These are phyloP conservation scores for Rhineura floridana DNA, from an alignment of 2,113 vertebrate species.

Conservation along the genomic window DNA sequence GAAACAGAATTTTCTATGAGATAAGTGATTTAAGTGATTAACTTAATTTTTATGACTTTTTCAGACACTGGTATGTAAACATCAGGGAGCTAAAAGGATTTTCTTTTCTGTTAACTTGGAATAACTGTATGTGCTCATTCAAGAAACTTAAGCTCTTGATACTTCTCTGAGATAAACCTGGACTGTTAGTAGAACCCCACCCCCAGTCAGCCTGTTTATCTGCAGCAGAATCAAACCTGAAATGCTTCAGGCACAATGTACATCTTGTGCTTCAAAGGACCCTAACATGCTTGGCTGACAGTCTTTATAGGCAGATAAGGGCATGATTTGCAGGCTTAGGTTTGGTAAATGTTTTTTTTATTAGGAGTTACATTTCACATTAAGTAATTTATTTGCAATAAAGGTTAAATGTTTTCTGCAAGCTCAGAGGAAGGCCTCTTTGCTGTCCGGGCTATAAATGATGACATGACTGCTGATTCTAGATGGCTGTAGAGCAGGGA, in stretches of 20 bases:
- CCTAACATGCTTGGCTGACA: slow-evolving; percentile 55
- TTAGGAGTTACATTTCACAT: slow-evolving; percentile 51
- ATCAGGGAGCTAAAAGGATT: slow-evolving; percentile 37
- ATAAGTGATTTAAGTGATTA: slow-evolving; percentile 8
- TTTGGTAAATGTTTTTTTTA: slow-evolving; percentile 64
- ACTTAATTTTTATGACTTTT: slow-evolving; percentile 23
- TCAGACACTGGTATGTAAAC: slow-evolving; percentile 6
- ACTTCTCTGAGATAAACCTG: slow-evolving; percentile 43
- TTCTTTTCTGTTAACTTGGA: slow-evolving; percentile 30
- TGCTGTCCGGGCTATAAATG: slow-evolving; percentile 12
- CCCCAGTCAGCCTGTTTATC: slow-evolving; percentile 53
- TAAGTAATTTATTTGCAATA: slow-evolving; percentile 52
- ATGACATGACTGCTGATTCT: background rate
- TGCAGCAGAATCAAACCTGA: slow-evolving; percentile 48
- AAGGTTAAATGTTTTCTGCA: slow-evolving; percentile 53
- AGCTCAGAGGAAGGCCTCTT: slow-evolving; percentile 33
- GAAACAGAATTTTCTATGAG: background rate
- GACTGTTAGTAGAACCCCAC: background rate
- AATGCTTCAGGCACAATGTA: slow-evolving; percentile 54
- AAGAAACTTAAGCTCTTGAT: slow-evolving; percentile 41
- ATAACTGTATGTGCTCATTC: slow-evolving; percentile 31
- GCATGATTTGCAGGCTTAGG: slow-evolving; percentile 57
- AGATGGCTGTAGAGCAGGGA: background rate
- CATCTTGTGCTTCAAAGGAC: slow-evolving; percentile 56
- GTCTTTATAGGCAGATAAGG: slow-evolving; percentile 64